Percentiles rank a stretch among this genome's conserved stretches.
Conservation (phyloP, 2,113 vertebrate species). For the Anthoscopus minutus region DNA sequence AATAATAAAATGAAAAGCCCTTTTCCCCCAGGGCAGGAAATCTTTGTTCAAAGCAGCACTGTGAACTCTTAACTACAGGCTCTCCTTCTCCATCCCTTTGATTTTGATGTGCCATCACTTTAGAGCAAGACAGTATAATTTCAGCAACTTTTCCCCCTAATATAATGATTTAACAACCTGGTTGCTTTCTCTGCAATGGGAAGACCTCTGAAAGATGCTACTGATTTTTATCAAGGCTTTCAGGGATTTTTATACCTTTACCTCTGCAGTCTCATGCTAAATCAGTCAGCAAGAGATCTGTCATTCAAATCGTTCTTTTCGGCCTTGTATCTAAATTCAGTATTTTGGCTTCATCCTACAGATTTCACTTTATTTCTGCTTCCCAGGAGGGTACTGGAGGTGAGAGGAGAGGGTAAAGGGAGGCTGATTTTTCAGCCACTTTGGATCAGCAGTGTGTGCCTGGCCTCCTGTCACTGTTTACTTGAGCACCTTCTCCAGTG, state of each 20-base stretch:
- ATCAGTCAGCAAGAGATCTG: neutral
- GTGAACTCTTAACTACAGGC: neutral
- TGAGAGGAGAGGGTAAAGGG: neutral
- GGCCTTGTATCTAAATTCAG: slow-evolving; percentile 27
- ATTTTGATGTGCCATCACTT: neutral
- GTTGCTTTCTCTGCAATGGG: neutral
- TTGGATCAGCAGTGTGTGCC: neutral
- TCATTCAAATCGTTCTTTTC: neutral
- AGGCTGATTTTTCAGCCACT: neutral
- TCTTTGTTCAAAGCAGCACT: neutral
- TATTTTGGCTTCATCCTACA: neutral
- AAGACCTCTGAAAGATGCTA: neutral
- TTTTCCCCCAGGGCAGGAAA: slow-evolving; percentile 17
- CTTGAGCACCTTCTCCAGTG: neutral
- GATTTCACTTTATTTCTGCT: neutral
- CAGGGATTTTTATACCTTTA: slow-evolving; percentile 1
- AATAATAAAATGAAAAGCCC: slow-evolving; percentile 3
- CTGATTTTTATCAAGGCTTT: neutral
- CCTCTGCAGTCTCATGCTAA: neutral
- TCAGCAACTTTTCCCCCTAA: neutral
- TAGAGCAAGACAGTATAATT: neutral
- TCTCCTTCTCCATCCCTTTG: neutral
- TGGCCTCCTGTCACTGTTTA: neutral
- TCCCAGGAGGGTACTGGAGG: neutral
- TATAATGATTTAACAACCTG: neutral